Evolutionary conservation across 2,797 vertebrate genomes (phyloP).

Genomic region (Pangasius larnaudii): DNA sequence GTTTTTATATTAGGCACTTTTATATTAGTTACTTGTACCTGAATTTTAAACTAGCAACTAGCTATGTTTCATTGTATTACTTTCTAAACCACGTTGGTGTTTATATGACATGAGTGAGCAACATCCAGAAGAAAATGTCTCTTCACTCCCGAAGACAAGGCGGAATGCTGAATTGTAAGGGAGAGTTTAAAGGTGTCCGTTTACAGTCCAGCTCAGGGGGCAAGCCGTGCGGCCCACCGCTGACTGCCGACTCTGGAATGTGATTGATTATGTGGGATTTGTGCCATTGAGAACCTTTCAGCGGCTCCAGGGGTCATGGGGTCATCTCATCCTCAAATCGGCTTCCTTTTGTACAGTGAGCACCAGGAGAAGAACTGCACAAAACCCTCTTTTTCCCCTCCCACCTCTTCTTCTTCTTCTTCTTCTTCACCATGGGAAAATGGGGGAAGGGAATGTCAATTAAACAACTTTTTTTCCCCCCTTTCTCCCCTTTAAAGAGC

Average conservation of each 20-base stretch:
- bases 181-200: constrained; percentile 80
- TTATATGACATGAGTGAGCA: neutral
- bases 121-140: neutral
- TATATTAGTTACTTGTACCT: neutral
- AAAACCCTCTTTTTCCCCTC: constrained; percentile 66
- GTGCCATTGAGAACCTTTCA: constrained; percentile 91
- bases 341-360: constrained; percentile 98
- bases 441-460: constrained; percentile 82
- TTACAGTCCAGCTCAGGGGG: constrained; percentile 89
- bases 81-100: neutral
- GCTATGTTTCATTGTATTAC: neutral
- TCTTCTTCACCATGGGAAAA: constrained; percentile 91
- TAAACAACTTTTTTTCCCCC: constrained; percentile 74
- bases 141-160: constrained; percentile 12
- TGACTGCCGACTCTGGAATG: constrained; percentile 86
- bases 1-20: neutral
- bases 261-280: constrained; percentile 98
- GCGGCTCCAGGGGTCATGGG: constrained; percentile 85
- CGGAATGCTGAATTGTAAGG: constrained; percentile 35
- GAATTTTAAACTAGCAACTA: neutral
- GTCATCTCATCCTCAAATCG: constrained; percentile 93
- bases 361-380: constrained; percentile 81
- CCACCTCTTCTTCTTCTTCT: constrained; percentile 64
- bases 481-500: constrained; percentile 63
- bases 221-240: constrained; percentile 67